Evolutionary conservation across 1,140 invertebrate genomes (phyloP).

Genomic region (Calephelis virginiensis): DNA sequence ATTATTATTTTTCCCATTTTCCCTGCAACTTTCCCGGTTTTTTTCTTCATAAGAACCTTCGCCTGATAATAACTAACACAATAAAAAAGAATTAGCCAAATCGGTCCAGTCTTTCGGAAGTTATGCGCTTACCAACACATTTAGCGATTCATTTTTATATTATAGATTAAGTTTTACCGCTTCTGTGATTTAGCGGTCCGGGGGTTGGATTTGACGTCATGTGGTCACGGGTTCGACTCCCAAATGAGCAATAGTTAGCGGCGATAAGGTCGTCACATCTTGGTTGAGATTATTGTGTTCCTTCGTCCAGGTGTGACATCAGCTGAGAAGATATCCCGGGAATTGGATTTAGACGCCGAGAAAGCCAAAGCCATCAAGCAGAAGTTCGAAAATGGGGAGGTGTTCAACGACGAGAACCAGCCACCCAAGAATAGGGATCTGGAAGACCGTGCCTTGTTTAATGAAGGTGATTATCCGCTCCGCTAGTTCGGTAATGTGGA

Average conservation of each 20-base stretch:
- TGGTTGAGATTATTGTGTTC: neutral
- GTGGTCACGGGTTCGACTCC: neutral
- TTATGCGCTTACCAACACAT: too few species aligned
- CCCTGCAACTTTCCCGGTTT: too few species aligned
- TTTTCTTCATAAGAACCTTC: too few species aligned
- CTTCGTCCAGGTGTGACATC: slow-evolving; percentile 79
- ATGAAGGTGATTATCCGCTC: slow-evolving; percentile 79
- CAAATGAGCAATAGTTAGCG: neutral
- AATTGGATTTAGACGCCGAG: slow-evolving; percentile 80
- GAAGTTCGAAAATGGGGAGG: slow-evolving; percentile 90
- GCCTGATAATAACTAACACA: too few species aligned
- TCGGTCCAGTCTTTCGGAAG: too few species aligned
- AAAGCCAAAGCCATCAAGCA: slow-evolving; percentile 87
- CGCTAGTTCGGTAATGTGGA: too few species aligned
- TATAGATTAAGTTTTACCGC: neutral
- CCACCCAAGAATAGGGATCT: slow-evolving; percentile 77
- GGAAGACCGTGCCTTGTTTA: slow-evolving; percentile 89
- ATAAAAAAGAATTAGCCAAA: too few species aligned
- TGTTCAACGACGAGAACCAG: slow-evolving; percentile 82
- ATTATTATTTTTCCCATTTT: too few species aligned
- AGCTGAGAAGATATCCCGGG: slow-evolving; percentile 77
- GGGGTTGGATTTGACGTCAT: neutral
- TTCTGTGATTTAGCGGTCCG: neutral
- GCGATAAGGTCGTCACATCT: neutral
- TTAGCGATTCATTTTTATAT: too few species aligned